Percentiles rank a stretch among this genome's conserved stretches.
Evolutionary conservation across 2,113 vertebrate genomes (phyloP).

Genomic region (Callithrix jacchus): DNA sequence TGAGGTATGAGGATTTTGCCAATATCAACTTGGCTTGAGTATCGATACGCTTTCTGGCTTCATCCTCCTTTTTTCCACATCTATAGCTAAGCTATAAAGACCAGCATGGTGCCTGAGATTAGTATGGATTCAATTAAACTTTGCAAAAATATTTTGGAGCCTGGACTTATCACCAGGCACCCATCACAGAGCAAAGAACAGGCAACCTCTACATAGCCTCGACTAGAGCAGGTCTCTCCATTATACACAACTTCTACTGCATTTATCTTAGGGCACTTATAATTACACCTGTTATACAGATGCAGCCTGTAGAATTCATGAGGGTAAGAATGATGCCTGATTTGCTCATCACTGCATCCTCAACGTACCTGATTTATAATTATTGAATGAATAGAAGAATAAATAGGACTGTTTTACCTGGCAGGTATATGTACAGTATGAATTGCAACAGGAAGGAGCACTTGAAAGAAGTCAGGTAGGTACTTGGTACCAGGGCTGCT

Average conservation of each 20-base stretch:
- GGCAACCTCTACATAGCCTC: neutral
- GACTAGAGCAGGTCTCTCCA: neutral
- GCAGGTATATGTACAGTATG: neutral
- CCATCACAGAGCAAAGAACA: neutral
- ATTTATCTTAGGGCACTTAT: neutral
- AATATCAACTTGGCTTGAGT: neutral
- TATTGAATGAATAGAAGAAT: neutral
- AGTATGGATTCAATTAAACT: neutral
- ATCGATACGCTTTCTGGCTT: neutral
- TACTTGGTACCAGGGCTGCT: neutral
- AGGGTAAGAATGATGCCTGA: neutral
- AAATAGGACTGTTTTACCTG: neutral
- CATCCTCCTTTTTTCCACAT: neutral
- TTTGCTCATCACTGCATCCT: neutral
- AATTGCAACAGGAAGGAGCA: neutral
- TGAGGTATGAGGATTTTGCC: neutral
- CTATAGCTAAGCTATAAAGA: neutral
- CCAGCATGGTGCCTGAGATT: neutral
- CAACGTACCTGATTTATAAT: neutral
- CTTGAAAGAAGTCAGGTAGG: neutral
- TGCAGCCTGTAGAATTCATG: neutral
- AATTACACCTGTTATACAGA: neutral
- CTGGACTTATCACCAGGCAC: neutral
- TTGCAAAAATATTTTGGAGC: neutral
- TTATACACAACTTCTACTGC: neutral